Percentiles rank a stretch among this genome's conserved stretches.
Evolutionary conservation across 2,113 vertebrate species (phyloP).

Genomic region (Plecturocebus donacophilus): DNA sequence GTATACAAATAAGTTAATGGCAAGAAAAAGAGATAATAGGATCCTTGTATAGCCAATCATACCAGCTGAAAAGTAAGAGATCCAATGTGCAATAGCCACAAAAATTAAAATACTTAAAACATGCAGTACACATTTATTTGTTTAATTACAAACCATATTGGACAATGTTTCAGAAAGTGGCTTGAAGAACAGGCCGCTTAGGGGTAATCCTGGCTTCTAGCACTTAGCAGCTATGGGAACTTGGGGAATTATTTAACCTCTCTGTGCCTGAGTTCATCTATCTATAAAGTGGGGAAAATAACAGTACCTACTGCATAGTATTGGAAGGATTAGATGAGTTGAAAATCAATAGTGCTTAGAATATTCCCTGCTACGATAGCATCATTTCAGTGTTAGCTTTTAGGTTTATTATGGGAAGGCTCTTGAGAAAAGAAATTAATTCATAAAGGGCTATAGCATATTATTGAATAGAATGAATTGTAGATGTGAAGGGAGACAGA

Average conservation of each 20-base stretch:
- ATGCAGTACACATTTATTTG: not conserved
- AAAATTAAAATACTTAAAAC: conserved; percentile 10
- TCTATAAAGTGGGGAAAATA: not conserved
- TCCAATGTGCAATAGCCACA: not conserved
- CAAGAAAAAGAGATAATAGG: not conserved
- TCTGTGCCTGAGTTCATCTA: not conserved
- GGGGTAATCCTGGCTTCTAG: not conserved
- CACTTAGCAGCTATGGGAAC: not conserved
- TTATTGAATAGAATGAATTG: not conserved
- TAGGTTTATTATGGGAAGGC: not conserved
- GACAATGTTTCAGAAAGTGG: not conserved
- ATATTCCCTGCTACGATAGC: not conserved
- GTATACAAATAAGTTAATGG: not conserved
- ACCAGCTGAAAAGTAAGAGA: not conserved
- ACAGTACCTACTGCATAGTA: not conserved
- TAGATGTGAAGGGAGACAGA: not conserved
- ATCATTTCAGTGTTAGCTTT: not conserved
- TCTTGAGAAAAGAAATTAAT: not conserved
- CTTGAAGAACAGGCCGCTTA: not conserved
- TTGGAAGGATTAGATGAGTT: not conserved
- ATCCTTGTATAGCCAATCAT: not conserved
- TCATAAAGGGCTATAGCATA: not conserved
- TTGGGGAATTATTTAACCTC: not conserved
- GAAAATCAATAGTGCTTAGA: not conserved
- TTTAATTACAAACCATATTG: not conserved